Evolutionary conservation across 2,888 invertebrate genomes (phyloP), one percentile per base, ranked within the genome.

Genomic region (Tuta absoluta): DNA sequence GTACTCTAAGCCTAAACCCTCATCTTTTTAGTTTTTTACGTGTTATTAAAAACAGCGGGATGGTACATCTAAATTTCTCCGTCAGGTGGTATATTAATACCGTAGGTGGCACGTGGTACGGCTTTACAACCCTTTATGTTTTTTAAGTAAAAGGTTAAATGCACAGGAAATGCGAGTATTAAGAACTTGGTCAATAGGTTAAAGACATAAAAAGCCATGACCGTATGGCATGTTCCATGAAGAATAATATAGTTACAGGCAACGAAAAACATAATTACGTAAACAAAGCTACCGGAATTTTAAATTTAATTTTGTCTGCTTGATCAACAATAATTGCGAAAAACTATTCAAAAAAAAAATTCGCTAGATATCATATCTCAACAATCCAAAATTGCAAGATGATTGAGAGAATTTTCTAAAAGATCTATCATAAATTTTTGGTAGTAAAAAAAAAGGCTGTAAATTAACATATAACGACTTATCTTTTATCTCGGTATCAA

Each of bases 401-500:
- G n/a, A n/a, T n/a, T n/a, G n/a, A n/a, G n/a, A n/a, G n/a, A n/a
- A n/a, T n/a, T 41, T 41, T 41, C 3, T n/a, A 14, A 14, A 41
- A 1, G 14, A 14, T 41, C 14, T 2, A 41, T 1, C 8, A 41
- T 14, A 41, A 41, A 21, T 1, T 2, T 49, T 21, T 23, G 23
- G 1, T 17, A 0, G 2, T 24, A 2, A 2, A 23, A 24, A 58
- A 78, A 77, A 76, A 68, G 60, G 64, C 67, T 76, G 77, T 79
- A 82, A 81, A 82, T 84, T 78, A 81, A 67, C 82, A 78, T 82
- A 75, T 76, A 84, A 83, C 80, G 76, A 84, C 77, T 72, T 64
- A 66, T 64, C 67, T 24, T 76, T 79, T 82, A 85, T 85, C 85
- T 81, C 82, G 85, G 85, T 72, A 83, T 85, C 84, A 72, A 72